A percentile compares a stretch with the other conserved stretches of the same genome.
Conservation (phyloP, 2,113 vertebrate genomes). For the Drymodes brunneopygia region DNA sequence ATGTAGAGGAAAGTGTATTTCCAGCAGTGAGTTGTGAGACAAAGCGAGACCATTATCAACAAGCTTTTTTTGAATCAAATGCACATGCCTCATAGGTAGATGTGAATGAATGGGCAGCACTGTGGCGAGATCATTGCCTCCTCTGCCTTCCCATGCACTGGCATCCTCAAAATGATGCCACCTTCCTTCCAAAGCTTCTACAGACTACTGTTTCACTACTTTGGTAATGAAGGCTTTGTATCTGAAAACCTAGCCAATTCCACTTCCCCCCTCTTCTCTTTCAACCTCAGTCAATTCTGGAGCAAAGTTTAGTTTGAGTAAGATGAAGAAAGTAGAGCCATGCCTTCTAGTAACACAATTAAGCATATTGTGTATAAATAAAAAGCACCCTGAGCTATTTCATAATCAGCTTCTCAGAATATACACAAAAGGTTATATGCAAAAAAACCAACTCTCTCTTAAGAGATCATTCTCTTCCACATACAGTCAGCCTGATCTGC, state of each 20-base stretch:
- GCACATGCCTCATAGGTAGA: not conserved
- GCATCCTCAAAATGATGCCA: not conserved
- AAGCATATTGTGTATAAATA: not conserved
- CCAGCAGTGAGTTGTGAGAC: not conserved
- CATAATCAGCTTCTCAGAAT: not conserved
- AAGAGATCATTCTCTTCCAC: not conserved
- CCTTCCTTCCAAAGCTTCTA: not conserved
- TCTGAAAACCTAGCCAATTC: not conserved
- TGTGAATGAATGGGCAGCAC: not conserved
- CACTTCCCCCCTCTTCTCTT: not conserved
- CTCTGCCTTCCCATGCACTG: not conserved
- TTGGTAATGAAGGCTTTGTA: not conserved
- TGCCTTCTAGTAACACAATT: not conserved
- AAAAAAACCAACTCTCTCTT: not conserved
- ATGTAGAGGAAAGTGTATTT: not conserved
- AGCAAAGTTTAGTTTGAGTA: not conserved
- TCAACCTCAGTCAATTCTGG: not conserved
- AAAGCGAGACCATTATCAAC: rapidly evolving
- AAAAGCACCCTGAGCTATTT: not conserved
- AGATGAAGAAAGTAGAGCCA: not conserved
- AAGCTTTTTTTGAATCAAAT: not conserved
- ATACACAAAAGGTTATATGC: not conserved
- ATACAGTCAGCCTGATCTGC: not conserved
- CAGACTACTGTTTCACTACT: not conserved
- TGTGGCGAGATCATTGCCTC: not conserved